phyloP scores from a whole-genome alignment of 2,113 vertebrate species.

The Psittacula cyanocephala region DNA sequence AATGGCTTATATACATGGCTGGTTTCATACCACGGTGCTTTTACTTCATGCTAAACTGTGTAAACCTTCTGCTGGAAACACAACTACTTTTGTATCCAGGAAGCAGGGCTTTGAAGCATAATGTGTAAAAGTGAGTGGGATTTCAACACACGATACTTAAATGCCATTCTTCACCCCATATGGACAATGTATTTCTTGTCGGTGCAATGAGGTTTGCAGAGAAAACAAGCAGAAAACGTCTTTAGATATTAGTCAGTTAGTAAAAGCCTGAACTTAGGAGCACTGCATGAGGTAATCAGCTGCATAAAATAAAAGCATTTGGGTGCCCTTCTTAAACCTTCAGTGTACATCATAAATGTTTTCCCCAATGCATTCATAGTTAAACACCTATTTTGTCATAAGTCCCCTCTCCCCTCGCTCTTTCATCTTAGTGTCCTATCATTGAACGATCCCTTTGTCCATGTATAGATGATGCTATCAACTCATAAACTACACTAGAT shows the following conservation, averaged over 20 bases:
- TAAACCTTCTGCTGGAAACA: constrained; percentile 61
- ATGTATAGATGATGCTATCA: background rate
- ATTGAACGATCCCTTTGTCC: background rate
- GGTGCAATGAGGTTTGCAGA: constrained; percentile 13
- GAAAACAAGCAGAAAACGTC: background rate
- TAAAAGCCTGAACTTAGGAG: constrained; percentile 15
- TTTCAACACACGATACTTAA: constrained; percentile 53
- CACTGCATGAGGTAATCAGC: background rate
- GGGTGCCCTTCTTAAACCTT: background rate
- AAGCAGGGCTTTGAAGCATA: constrained; percentile 58
- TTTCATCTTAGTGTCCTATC: background rate
- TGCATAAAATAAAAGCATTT: background rate
- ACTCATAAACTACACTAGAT: background rate
- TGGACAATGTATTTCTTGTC: constrained; percentile 63
- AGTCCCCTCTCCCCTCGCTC: background rate
- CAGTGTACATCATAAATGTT: background rate
- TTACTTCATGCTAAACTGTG: constrained; percentile 54
- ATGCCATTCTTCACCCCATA: constrained; percentile 37
- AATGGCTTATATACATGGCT: constrained; percentile 56
- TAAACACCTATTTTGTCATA: background rate
- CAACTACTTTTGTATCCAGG: constrained; percentile 68
- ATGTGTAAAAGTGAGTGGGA: constrained; percentile 60
- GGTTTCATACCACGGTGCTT: constrained; percentile 48
- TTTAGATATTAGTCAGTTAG: constrained; percentile 9
- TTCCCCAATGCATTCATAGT: background rate